Conservation (phyloP, 1,140 invertebrate species). For the Lasioglossum albipes region DNA sequence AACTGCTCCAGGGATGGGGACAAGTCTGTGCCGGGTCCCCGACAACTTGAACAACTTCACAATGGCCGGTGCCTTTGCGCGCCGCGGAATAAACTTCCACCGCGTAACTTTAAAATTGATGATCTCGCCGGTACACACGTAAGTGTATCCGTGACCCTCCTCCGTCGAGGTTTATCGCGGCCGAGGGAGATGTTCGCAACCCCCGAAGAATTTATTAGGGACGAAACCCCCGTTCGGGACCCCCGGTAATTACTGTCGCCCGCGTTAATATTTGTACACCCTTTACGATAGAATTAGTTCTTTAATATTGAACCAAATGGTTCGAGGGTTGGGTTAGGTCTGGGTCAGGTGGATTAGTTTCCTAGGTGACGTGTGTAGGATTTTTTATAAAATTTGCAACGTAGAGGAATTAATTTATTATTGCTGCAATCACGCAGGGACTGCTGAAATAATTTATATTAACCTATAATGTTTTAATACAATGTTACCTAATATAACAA, state of each 20-base stretch:
- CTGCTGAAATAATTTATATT: no score
- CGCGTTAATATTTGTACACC: no score
- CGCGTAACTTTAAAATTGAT: slow-evolving; percentile 73
- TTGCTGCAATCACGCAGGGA: no score
- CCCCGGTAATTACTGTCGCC: slow-evolving; percentile 23
- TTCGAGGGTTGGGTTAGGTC: no score
- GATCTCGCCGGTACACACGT: slow-evolving; percentile 49
- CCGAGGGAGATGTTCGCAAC: slow-evolving; percentile 25
- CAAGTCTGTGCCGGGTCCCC: slow-evolving; percentile 40
- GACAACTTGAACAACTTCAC: slow-evolving; percentile 69
- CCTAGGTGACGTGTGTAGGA: no score
- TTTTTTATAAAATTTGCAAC: no score
- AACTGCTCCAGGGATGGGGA: slow-evolving; percentile 2
- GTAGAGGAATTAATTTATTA: no score
- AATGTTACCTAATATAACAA: no score
- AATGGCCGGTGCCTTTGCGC: slow-evolving; percentile 59
- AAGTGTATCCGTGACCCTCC: slow-evolving; percentile 5
- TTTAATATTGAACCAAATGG: no score
- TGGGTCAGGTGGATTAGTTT: no score
- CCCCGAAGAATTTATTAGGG: slow-evolving; percentile 31
- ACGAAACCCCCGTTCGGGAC: neutral
- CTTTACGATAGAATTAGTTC: no score
- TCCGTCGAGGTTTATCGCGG: slow-evolving; percentile 40
- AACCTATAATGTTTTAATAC: no score
- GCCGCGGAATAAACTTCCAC: slow-evolving; percentile 68